phyloP scores from a whole-genome alignment of 1,140 invertebrate species.

The Camponotus vicinus region DNA sequence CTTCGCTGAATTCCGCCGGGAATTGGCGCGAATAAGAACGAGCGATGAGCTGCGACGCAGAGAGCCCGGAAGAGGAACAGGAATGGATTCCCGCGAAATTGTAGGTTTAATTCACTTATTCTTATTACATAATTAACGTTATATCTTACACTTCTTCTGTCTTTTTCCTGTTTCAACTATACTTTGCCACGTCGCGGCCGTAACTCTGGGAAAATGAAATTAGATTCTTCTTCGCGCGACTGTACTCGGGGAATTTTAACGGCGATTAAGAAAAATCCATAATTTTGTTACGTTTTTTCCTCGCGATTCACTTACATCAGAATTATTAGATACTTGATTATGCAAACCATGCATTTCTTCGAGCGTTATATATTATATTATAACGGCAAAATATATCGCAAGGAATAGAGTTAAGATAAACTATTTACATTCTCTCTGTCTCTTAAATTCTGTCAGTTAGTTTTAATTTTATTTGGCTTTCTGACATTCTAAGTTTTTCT shows the following conservation, averaged over 20 bases:
- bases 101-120: slow-evolving; percentile 66
- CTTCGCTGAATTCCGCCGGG: slow-evolving; percentile 30
- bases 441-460: background rate
- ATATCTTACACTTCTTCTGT: background rate
- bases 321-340: background rate
- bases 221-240: background rate
- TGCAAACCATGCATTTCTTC: background rate
- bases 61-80: slow-evolving; percentile 57
- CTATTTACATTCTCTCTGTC: background rate
- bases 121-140: slow-evolving; percentile 19
- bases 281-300: background rate
- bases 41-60: slow-evolving; percentile 60
- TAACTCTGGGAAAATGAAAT: background rate
- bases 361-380: background rate
- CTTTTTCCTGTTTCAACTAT: background rate
- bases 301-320: background rate
- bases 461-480: slow-evolving; percentile 16
- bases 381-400: background rate
- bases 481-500: slow-evolving; percentile 41
- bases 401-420: slow-evolving; percentile 12
- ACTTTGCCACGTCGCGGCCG: background rate
- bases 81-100: slow-evolving; percentile 69
- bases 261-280: background rate
- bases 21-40: slow-evolving; percentile 50
- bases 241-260: background rate